These are phyloP conservation scores for Phengaris arion DNA, from an alignment of 2,888 invertebrate genomes.

Conservation along the genomic window DNA sequence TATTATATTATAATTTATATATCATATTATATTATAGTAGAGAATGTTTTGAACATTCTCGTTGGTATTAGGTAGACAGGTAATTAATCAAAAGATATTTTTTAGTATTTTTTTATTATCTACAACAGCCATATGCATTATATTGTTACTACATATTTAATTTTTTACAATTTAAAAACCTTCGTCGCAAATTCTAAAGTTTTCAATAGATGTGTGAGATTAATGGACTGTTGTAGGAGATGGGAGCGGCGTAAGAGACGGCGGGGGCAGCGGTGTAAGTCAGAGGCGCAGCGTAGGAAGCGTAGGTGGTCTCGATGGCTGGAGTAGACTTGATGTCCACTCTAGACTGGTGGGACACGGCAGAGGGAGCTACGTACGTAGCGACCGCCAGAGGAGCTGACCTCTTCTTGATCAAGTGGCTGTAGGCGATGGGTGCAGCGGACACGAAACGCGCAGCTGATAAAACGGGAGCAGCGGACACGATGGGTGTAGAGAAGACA, in stretches of 20 bases:
- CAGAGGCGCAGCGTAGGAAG: conserved; percentile 44
- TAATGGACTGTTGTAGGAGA: conserved; percentile 36
- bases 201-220: conserved; percentile 38
- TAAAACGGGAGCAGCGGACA: conserved; percentile 46
- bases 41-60: too few relatives aligned
- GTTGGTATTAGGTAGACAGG: too few relatives aligned
- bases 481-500: conserved; percentile 47
- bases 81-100: neutral
- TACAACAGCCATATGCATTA: conserved; percentile 18
- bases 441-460: conserved; percentile 48
- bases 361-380: conserved; percentile 50
- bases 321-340: conserved; percentile 49
- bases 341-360: conserved; percentile 52
- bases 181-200: conserved; percentile 8
- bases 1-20: too few relatives aligned
- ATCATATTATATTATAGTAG: too few relatives aligned
- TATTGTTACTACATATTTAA: neutral
- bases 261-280: conserved; percentile 23
- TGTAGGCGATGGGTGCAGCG: conserved; percentile 48
- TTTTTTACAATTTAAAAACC: conserved; percentile 17
- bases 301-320: conserved; percentile 45
- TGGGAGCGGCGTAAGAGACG: conserved; percentile 40
- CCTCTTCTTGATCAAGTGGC: conserved; percentile 60
- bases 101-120: neutral
- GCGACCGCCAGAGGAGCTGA: conserved; percentile 47